Evolutionary conservation across 2,888 invertebrate species (phyloP).

Genomic region (Ceraclea dissimilis): DNA sequence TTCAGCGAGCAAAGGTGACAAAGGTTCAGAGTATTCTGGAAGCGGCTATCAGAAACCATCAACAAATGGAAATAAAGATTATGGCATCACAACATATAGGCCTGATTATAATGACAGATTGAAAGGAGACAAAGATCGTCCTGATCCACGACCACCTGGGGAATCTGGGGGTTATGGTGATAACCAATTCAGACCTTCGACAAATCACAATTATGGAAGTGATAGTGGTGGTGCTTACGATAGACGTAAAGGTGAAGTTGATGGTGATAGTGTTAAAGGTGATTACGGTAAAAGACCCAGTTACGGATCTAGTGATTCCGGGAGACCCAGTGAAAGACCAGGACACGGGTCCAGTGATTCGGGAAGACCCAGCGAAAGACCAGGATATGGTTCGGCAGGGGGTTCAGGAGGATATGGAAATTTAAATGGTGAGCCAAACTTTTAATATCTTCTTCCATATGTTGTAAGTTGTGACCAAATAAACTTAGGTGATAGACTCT

Average conservation of each 20-base stretch:
- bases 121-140: slow-evolving; percentile 11
- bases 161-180: neutral
- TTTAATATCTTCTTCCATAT: neutral
- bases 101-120: slow-evolving; percentile 3
- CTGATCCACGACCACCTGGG: slow-evolving; percentile 8
- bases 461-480: neutral
- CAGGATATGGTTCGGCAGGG: neutral
- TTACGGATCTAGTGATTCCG: neutral
- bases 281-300: slow-evolving; percentile 1
- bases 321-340: slow-evolving; percentile 2
- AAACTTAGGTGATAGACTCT: too few species aligned
- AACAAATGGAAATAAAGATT: neutral
- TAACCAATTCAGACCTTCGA: neutral
- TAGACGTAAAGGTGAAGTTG: neutral
- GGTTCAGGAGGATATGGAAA: neutral
- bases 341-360: neutral
- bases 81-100: neutral
- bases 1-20: slow-evolving; percentile 1
- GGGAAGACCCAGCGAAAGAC: slow-evolving; percentile 1
- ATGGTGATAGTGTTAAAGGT: neutral
- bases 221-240: neutral
- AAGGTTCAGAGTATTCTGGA: neutral
- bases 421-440: neutral
- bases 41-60: neutral
- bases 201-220: neutral